Percentiles rank a stretch among this genome's conserved stretches.
Conservation (phyloP, 1,140 invertebrate genomes). For the Harpegnathos saltator region DNA sequence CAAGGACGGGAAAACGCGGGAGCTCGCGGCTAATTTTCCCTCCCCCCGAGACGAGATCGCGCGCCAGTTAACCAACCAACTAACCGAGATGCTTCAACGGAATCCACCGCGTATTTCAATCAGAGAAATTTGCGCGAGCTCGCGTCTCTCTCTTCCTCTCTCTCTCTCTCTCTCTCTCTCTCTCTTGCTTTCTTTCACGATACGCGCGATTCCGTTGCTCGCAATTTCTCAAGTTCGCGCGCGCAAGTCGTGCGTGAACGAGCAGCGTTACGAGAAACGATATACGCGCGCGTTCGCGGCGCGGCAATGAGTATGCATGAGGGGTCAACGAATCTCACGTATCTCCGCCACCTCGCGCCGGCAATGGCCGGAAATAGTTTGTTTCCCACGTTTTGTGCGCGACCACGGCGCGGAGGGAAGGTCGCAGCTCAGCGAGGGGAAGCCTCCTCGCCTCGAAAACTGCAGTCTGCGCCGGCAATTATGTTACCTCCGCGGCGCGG, state of each 20-base stretch:
- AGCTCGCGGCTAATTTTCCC: background rate
- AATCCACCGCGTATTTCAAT: background rate
- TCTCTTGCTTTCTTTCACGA: background rate
- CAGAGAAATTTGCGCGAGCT: background rate
- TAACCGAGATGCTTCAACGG: background rate
- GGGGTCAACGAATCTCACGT: slow-evolving; percentile 13
- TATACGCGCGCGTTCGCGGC: background rate
- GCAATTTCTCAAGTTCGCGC: slow-evolving; percentile 35
- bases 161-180: background rate
- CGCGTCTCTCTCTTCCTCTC: background rate
- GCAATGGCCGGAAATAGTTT: slow-evolving; percentile 5
- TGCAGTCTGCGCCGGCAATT: slow-evolving; percentile 1
- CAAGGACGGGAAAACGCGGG: slow-evolving; percentile 12
- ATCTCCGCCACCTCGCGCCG: background rate
- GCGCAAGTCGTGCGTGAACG: slow-evolving; percentile 19
- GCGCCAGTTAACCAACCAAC: background rate
- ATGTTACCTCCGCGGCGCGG: background rate
- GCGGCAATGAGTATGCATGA: slow-evolving; percentile 12
- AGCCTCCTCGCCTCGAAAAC: slow-evolving; percentile 15
- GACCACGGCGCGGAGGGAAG: slow-evolving; percentile 17
- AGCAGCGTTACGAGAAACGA: slow-evolving; percentile 5
- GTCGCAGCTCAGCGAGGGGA: slow-evolving; percentile 36
- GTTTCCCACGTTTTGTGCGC: slow-evolving; percentile 13
- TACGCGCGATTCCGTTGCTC: slow-evolving; percentile 11
- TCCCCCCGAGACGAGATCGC: too few relatives aligned